A percentile compares a stretch with the other conserved stretches of the same genome.
Conservation (phyloP, 1,140 invertebrate genomes). For the Drosophila chauvacae region DNA sequence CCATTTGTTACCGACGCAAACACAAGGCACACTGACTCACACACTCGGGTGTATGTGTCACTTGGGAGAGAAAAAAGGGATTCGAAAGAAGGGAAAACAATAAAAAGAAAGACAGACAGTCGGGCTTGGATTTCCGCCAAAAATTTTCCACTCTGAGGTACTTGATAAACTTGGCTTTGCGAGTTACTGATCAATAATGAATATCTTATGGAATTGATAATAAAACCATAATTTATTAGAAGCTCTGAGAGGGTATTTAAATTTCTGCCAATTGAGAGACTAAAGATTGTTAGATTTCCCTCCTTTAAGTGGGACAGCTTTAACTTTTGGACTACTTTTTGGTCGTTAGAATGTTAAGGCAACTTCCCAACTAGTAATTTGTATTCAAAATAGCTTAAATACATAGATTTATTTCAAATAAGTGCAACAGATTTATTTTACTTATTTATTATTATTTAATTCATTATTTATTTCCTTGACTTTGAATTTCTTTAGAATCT, state of each 20-base stretch:
- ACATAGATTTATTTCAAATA: too few relatives aligned
- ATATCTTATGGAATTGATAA: background rate
- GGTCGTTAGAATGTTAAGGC: too few relatives aligned
- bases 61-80: slow-evolving; percentile 7
- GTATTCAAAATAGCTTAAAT: too few relatives aligned
- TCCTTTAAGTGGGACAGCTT: background rate
- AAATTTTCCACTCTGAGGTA: background rate
- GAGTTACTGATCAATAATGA: background rate
- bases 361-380: too few relatives aligned
- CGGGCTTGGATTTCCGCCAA: slow-evolving; percentile 2
- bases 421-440: too few relatives aligned
- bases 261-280: background rate
- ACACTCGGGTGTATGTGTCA: slow-evolving; percentile 14
- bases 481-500: too few relatives aligned
- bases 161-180: background rate
- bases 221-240: too few relatives aligned
- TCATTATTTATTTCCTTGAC: too few relatives aligned
- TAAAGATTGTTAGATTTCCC: background rate
- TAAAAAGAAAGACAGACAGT: background rate
- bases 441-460: too few relatives aligned
- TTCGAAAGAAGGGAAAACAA: background rate
- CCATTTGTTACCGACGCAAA: slow-evolving; percentile 48
- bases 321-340: background rate
- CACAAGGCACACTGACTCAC: slow-evolving; percentile 9
- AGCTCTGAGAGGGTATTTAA: background rate